These are phyloP conservation scores for Casuarius casuarius DNA, from an alignment of 2,113 vertebrate species.

Conservation along the genomic window DNA sequence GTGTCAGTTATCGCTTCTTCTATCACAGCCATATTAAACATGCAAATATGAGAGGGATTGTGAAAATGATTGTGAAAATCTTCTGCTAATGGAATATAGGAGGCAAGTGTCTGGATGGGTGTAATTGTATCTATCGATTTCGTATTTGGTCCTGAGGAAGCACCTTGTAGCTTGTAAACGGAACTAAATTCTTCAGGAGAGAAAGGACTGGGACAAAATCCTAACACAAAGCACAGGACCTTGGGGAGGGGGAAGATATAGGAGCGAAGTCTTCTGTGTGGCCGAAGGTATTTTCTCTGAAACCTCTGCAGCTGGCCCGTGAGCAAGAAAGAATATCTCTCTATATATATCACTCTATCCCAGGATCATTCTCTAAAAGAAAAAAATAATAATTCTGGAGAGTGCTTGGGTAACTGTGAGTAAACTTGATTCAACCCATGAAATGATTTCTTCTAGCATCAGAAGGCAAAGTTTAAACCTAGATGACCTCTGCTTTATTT, in stretches of 20 bases:
- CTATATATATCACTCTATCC: neutral
- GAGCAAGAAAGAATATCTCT: neutral
- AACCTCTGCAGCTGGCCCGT: neutral
- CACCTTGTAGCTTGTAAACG: neutral
- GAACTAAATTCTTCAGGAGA: neutral
- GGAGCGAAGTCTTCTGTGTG: neutral
- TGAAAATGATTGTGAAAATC: neutral
- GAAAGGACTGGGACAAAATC: neutral
- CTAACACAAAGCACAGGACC: neutral
- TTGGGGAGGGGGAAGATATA: neutral
- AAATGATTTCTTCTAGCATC: neutral
- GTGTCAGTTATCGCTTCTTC: neutral
- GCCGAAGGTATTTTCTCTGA: neutral
- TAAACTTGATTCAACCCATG: neutral
- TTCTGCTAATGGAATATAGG: neutral
- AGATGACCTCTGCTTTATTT: neutral
- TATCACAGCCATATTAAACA: neutral
- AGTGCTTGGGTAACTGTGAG: neutral
- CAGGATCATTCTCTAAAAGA: neutral
- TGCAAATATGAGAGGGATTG: neutral
- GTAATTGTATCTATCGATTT: neutral
- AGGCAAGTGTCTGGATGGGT: neutral
- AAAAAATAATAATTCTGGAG: neutral
- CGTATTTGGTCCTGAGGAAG: neutral
- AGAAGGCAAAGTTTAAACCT: neutral